Percentiles rank a stretch among this genome's conserved stretches.
phyloP scores from a whole-genome alignment of 1,140 invertebrate species.

The Lerema accius region DNA sequence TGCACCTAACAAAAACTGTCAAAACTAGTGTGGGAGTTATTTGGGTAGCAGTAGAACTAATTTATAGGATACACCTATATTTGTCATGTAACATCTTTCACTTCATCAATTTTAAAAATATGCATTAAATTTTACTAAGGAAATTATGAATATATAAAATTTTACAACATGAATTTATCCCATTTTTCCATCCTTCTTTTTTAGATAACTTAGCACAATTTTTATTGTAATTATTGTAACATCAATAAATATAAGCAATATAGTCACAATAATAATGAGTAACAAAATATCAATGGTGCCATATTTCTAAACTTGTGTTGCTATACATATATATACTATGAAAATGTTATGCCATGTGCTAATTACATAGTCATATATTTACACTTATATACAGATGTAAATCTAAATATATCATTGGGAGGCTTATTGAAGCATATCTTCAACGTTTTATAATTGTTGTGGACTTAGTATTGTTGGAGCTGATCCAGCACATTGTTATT shows the following conservation, averaged over 20 bases:
- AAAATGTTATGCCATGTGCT: not conserved
- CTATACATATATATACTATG: not conserved
- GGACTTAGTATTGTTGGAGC: slow-evolving; percentile 16
- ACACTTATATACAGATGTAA: slow-evolving; percentile 10
- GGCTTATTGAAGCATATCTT: slow-evolving; percentile 24
- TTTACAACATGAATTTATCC: no score
- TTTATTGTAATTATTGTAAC: no score
- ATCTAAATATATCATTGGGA: slow-evolving; percentile 6
- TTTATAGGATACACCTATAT: no score
- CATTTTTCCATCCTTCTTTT: no score
- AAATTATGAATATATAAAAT: no score
- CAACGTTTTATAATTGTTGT: slow-evolving; percentile 26
- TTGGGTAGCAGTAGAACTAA: no score
- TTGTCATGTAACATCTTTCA: not conserved
- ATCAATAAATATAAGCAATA: no score
- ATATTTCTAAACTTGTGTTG: slow-evolving; percentile 7
- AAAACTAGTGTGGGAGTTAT: no score
- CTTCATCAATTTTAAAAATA: no score
- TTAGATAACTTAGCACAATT: no score
- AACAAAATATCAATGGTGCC: slow-evolving; percentile 13
- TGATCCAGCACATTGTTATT: slow-evolving; percentile 8
- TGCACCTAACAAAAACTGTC: no score
- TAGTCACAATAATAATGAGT: not conserved
- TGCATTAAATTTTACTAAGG: no score
- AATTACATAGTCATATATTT: slow-evolving; percentile 4